These are phyloP conservation scores for Phainopepla nitens DNA, from an alignment of 2,113 vertebrate species.

Conservation along the genomic window DNA sequence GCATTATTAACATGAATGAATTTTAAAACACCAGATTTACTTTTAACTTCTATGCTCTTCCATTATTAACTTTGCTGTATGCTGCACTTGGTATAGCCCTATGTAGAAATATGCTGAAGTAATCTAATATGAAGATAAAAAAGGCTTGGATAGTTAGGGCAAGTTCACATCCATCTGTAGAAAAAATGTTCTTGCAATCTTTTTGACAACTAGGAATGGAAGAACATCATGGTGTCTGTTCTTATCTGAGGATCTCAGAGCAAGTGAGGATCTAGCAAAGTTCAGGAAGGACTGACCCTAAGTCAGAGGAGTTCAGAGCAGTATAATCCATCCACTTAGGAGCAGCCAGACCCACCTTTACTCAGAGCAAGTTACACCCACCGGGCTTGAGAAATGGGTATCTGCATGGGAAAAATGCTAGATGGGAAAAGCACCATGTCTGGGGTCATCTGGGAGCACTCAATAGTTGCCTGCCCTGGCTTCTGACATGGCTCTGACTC, in stretches of 20 bases:
- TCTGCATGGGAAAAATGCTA: background rate
- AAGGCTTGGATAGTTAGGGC: background rate
- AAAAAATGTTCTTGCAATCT: background rate
- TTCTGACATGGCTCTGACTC: background rate
- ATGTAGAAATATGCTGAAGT: background rate
- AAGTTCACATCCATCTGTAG: background rate
- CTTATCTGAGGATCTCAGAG: background rate
- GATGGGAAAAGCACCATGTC: background rate
- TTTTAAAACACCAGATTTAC: slow-evolving; percentile 12
- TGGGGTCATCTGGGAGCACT: background rate
- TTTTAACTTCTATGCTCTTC: slow-evolving; percentile 20
- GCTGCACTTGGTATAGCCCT: background rate
- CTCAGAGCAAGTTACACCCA: background rate
- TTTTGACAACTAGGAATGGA: background rate
- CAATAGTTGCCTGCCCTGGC: rapidly evolving
- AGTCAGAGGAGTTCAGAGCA: background rate
- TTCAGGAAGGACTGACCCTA: background rate
- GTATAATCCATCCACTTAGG: background rate
- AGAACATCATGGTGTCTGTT: background rate
- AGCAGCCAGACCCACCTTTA: background rate
- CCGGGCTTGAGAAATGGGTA: background rate
- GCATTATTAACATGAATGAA: slow-evolving; percentile 31
- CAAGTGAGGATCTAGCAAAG: background rate
- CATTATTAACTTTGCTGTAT: slow-evolving; percentile 21
- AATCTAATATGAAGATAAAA: slow-evolving; percentile 14